Evolutionary conservation across 2,888 invertebrate species (phyloP), one percentile per base, ranked within the genome.

Genomic region (Neoascia interrupta): DNA sequence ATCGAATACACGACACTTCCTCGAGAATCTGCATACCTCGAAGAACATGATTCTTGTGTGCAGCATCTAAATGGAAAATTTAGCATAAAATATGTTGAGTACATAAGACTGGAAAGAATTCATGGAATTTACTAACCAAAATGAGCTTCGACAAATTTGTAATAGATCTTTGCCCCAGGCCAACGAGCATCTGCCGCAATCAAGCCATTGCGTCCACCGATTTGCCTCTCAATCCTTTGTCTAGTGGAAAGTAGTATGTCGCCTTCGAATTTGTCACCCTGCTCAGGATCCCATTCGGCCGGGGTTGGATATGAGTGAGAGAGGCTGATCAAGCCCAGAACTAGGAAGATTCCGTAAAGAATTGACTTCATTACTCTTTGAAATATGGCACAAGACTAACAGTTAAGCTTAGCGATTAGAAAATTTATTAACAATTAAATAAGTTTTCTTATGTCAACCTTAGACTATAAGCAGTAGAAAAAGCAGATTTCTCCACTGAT

Each of bases 1-100:
- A 95, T 63, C 90, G 90, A 6, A 95, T 89, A 83, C 95, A 95
- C 0, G 95, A 94, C 81, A 91, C 89, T 6, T 91, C 90, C 84
- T 94, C 94, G 84, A 94, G 93, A 70, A 93, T 92, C 0, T 91
- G 91, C 85, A 95, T 93, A 0, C 94, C 94, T 21, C 90, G 90
- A 84, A 91, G 89, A 49, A 95, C 94, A 45, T 90, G 88, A 68
- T 91, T 90, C 2, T 88, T 88, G 82, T 94, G 92, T 0, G 88
- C 85, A 6, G 89, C 86, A 81, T 88, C 87, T 88, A 26, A 1
- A 16, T 23, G 15, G 15, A 2, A 18, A 10, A 6, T 31, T 4
- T 31, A 4, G 3, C 8, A 31, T 6, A 31, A n/a, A n/a, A 5
- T 31, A n/a, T 31, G 26, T 8, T 31, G 3, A 4, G 31, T 5